phyloP scores from a whole-genome alignment of 2,888 invertebrate species.

The Platycheirus albimanus region DNA sequence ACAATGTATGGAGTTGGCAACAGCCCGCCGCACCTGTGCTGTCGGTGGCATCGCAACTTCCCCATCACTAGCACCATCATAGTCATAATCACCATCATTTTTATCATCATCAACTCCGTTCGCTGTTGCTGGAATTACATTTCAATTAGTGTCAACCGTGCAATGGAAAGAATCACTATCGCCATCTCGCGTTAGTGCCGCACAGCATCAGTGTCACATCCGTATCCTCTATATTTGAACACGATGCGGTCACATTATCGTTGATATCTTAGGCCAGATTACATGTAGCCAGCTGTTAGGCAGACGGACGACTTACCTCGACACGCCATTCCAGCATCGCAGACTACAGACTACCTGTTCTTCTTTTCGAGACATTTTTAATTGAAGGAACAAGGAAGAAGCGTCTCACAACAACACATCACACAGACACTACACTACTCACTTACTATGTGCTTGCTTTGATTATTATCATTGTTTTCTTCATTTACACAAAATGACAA shows the following conservation, averaged over 20 bases:
- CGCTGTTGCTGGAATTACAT: constrained; percentile 16
- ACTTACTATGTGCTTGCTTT: constrained; percentile 2
- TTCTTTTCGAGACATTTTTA: neutral
- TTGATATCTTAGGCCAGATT: neutral
- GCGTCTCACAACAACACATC: no score
- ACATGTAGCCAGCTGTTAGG: constrained; percentile 3
- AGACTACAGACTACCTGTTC: neutral
- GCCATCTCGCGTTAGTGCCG: constrained; percentile 14
- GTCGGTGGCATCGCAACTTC: constrained; percentile 27
- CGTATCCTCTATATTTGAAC: constrained; percentile 44
- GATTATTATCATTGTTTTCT: constrained; percentile 58
- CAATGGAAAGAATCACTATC: constrained; percentile 52
- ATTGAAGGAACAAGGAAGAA: neutral
- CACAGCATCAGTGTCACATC: constrained; percentile 35
- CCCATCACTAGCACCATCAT: neutral
- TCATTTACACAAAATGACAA: constrained; percentile 61
- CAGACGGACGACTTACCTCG: neutral
- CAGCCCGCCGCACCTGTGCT: neutral
- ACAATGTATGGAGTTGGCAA: no score
- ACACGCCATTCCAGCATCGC: neutral
- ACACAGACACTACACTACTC: neutral
- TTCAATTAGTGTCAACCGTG: constrained; percentile 59
- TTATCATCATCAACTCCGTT: constrained; percentile 13
- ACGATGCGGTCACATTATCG: constrained; percentile 27
- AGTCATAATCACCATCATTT: constrained; percentile 10